Evolutionary conservation across 2,888 invertebrate genomes (phyloP), one percentile per base, ranked within the genome.

Genomic region (Acleris cristana): DNA sequence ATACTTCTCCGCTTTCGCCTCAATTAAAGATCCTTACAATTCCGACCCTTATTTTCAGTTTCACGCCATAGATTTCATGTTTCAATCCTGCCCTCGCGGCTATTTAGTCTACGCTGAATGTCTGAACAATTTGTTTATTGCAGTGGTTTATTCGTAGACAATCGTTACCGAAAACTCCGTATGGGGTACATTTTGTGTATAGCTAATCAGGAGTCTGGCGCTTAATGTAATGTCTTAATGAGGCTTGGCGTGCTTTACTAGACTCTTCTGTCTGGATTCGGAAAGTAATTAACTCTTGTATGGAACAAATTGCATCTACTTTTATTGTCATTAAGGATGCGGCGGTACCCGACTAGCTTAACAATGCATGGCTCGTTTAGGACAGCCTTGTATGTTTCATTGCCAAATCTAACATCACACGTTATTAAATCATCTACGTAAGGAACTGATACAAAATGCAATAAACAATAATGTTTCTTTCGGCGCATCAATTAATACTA

Each of bases 1-100:
- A 75, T 71, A 77, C 71, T 57, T 75, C 75, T 75, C 73, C 76
- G 73, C 72, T 80, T 77, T 77, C 75, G 74, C 73, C 77, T 73
- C 72, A 70, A 70, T 70, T 69, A 66, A 67, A 58, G 66, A 70
- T 69, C 66, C 71, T 70, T 65, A 56, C 64, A 67, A 65, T 69
- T 65, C 61, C 65, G 61, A 64, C 57, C 54, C 61, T 58, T 63
- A 65, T 65, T 63, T 69, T 57, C 60, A 69, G 68, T 52, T 64
- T 56, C 60, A 52, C 64, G 59, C 64, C 64, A 53, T 57, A 52
- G 60, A 60, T 61, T 64, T 69, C 60, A 64, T 65, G 67, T 67
- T 63, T 67, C 67, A 58, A 67, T 63, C 40, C 57, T 44, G 53
- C 53, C 52, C 51, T 51, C 26, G 48, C 19, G 51, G 30, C 51